Percentiles rank a stretch among this genome's conserved stretches.
phyloP scores from a whole-genome alignment of 2,113 vertebrate genomes.

The Apaloderma vittatum region DNA sequence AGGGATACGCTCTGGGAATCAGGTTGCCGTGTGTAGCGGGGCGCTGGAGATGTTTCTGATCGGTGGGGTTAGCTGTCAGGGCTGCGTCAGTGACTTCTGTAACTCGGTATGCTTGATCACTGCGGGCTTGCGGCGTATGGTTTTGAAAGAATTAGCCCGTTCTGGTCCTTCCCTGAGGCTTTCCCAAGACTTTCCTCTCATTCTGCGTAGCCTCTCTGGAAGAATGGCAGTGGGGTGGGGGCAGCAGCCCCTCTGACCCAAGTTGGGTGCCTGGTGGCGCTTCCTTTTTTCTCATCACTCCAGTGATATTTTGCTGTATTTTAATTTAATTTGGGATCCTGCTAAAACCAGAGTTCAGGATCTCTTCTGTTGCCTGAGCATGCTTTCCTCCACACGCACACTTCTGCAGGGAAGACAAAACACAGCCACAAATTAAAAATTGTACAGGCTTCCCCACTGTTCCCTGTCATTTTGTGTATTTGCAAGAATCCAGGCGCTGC shows the following conservation, averaged over 20 bases:
- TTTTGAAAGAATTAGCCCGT: background rate
- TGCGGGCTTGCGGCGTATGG: background rate
- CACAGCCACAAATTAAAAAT: background rate
- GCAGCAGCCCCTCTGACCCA: background rate
- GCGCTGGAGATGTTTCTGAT: background rate
- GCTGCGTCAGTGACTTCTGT: background rate
- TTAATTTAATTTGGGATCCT: background rate
- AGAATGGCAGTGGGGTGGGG: background rate
- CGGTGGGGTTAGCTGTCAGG: background rate
- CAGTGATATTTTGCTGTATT: background rate
- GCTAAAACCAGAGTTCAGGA: background rate
- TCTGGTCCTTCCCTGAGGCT: background rate
- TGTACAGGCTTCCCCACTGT: background rate
- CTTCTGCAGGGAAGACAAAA: background rate
- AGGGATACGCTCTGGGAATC: background rate
- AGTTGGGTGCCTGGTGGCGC: background rate
- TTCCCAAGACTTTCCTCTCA: background rate
- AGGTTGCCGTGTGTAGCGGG: background rate
- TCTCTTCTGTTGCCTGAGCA: background rate
- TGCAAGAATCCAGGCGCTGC: constrained; percentile 15
- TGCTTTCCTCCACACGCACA: background rate
- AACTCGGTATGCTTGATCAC: rapidly evolving
- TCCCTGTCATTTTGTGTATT: background rate
- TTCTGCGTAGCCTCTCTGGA: background rate
- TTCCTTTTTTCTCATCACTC: background rate